Evolutionary conservation across 1,140 invertebrate species (phyloP).

Genomic region (Rhopalosiphum padi): DNA sequence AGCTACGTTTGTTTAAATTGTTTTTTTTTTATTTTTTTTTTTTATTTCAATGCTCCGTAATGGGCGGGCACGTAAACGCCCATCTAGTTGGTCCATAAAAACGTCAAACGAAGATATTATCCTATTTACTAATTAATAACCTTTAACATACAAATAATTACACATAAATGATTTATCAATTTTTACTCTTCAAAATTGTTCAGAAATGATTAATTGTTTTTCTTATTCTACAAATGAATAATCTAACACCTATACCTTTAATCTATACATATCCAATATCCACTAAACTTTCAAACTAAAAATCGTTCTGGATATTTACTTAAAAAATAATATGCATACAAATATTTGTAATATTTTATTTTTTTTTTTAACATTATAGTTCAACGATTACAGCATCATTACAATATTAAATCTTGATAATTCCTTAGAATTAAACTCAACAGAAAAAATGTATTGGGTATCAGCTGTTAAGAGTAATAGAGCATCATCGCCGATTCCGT

Average conservation of each 20-base stretch:
- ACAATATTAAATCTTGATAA: not conserved
- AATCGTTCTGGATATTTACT: too few species aligned
- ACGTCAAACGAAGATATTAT: constrained; percentile 51
- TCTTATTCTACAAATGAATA: not conserved
- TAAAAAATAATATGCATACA: too few species aligned
- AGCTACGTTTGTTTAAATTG: not conserved
- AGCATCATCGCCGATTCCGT: not conserved
- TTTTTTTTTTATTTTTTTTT: not conserved
- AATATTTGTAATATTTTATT: too few species aligned
- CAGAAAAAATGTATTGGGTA: not conserved
- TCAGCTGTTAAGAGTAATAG: not conserved
- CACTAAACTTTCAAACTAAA: not conserved
- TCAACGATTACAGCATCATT: not conserved
- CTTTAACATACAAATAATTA: not conserved
- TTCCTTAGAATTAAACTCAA: not conserved
- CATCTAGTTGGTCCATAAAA: constrained; percentile 43
- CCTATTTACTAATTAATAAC: constrained; percentile 9
- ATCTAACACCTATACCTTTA: too few species aligned
- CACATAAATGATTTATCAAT: not conserved
- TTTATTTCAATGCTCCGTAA: not conserved
- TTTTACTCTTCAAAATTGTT: not conserved
- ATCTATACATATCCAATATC: too few species aligned
- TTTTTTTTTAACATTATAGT: not conserved
- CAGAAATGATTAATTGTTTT: not conserved
- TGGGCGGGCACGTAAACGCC: constrained; percentile 35